phyloP scores from a whole-genome alignment of 2,797 vertebrate species.

The Pogonophryne albipinna region DNA sequence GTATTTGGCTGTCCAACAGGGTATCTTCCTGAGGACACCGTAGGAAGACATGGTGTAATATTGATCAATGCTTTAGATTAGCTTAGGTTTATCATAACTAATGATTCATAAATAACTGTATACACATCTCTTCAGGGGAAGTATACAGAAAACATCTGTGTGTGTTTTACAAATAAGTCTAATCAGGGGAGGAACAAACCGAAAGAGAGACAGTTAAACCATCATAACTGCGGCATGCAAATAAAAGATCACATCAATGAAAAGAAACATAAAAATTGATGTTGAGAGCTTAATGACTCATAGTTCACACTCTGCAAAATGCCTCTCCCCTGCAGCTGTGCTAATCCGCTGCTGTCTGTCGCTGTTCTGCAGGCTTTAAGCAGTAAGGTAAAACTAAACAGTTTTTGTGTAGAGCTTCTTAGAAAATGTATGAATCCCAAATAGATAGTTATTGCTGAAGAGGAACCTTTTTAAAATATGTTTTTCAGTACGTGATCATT shows the following conservation, averaged over 20 bases:
- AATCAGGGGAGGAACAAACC: slow-evolving; percentile 1
- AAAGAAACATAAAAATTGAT: slow-evolving; percentile 18
- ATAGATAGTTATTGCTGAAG: neutral
- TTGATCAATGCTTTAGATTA: slow-evolving; percentile 74
- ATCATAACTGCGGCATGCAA: slow-evolving; percentile 35
- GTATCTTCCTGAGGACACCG: slow-evolving; percentile 73
- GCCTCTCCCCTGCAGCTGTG: slow-evolving; percentile 63
- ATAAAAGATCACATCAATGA: slow-evolving; percentile 38
- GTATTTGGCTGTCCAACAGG: slow-evolving; percentile 77
- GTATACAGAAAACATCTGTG: slow-evolving; percentile 20
- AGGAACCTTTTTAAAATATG: neutral
- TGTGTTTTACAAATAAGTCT: slow-evolving; percentile 29
- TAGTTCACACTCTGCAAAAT: slow-evolving; percentile 47
- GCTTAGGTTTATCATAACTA: slow-evolving; percentile 51
- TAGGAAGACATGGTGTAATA: slow-evolving; percentile 78
- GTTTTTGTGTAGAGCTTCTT: neutral
- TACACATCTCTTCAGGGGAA: slow-evolving; percentile 35
- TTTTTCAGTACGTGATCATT: neutral
- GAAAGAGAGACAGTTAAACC: slow-evolving; percentile 13
- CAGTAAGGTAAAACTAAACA: neutral
- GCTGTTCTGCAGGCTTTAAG: slow-evolving; percentile 25
- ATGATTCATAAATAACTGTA: slow-evolving; percentile 65
- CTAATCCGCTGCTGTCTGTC: slow-evolving; percentile 40
- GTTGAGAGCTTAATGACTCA: slow-evolving; percentile 49
- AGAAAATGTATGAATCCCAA: neutral